A percentile compares a stretch with the other conserved stretches of the same genome.
Evolutionary conservation across 1,140 invertebrate species (phyloP).

Genomic region (Drosophila punjabiensis): DNA sequence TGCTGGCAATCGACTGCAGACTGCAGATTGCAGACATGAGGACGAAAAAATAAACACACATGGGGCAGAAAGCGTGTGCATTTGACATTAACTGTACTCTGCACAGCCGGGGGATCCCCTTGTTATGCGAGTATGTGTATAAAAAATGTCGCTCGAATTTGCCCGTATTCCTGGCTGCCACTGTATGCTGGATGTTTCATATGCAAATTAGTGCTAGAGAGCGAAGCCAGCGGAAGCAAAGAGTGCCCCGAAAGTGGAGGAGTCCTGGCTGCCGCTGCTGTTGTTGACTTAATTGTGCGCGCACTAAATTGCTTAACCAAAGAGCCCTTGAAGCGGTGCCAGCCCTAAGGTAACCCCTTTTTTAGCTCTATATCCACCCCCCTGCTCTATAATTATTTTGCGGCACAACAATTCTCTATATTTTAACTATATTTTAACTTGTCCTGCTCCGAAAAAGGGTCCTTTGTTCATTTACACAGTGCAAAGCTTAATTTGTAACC

Average conservation of each 20-base stretch:
- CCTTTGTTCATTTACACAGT: background rate
- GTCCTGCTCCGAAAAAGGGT: background rate
- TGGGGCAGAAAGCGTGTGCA: conserved; percentile 45
- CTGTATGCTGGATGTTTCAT: conserved; percentile 46
- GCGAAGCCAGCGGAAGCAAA: conserved; percentile 31
- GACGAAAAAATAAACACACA: conserved; percentile 11
- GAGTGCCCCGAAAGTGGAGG: conserved; percentile 40
- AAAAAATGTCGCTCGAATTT: conserved; percentile 66
- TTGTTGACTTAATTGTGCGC: conserved; percentile 79
- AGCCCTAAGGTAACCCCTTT: conserved; percentile 15
- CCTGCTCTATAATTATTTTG: conserved; percentile 2
- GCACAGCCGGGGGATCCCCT: conserved; percentile 26
- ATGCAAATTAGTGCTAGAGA: conserved; percentile 68
- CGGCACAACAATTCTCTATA: background rate
- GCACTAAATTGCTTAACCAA: conserved; percentile 77
- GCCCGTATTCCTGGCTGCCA: conserved; percentile 22
- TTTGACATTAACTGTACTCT: conserved; percentile 69
- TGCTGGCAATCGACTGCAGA: conserved; percentile 57
- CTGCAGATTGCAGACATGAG: conserved; percentile 32
- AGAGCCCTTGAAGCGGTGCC: conserved; percentile 36
- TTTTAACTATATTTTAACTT: background rate
- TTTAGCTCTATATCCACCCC: background rate
- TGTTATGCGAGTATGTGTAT: conserved; percentile 17
- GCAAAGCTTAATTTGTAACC: background rate
- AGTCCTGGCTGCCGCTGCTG: conserved; percentile 47